Percentiles rank a stretch among this genome's conserved stretches.
phyloP scores from a whole-genome alignment of 2,113 vertebrate genomes.

The Spheniscus mendiculus region DNA sequence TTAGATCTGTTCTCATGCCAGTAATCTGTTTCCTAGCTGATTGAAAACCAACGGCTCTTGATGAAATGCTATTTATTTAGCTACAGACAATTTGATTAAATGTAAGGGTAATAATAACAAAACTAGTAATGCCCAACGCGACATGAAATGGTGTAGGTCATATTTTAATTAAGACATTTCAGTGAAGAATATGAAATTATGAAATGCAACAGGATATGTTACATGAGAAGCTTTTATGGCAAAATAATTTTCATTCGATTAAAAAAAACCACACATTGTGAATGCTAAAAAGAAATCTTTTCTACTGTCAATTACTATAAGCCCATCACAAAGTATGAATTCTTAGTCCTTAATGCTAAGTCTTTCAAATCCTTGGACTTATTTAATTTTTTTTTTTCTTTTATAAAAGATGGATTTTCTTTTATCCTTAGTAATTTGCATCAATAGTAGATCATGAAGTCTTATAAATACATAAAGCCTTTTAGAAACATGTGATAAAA shows the following conservation, averaged over 20 bases:
- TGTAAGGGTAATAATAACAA: conserved; percentile 30
- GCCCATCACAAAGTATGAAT: conserved; percentile 39
- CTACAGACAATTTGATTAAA: conserved; percentile 40
- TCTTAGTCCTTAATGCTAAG: conserved; percentile 58
- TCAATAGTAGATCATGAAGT: conserved; percentile 58
- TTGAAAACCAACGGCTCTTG: neutral
- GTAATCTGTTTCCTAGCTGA: conserved; percentile 20
- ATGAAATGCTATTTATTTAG: conserved; percentile 56
- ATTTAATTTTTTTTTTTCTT: conserved; percentile 47
- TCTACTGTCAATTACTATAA: conserved; percentile 55
- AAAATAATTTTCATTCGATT: neutral
- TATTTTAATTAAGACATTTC: conserved; percentile 26
- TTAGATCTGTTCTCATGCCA: neutral
- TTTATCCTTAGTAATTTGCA: conserved; percentile 62
- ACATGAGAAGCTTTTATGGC: neutral
- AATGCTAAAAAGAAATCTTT: conserved; percentile 38
- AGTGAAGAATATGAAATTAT: neutral
- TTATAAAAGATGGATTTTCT: conserved; percentile 69
- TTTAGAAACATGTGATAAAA: conserved; percentile 65
- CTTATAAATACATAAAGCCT: conserved; percentile 67
- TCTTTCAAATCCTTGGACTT: conserved; percentile 63
- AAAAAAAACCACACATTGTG: neutral
- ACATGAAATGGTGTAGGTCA: neutral
- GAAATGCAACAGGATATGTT: neutral
- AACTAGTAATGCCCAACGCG: neutral